Base-by-base conservation (phyloP, 2,797 vertebrate genomes). In the Chaenodraco wilsoni region DNA sequence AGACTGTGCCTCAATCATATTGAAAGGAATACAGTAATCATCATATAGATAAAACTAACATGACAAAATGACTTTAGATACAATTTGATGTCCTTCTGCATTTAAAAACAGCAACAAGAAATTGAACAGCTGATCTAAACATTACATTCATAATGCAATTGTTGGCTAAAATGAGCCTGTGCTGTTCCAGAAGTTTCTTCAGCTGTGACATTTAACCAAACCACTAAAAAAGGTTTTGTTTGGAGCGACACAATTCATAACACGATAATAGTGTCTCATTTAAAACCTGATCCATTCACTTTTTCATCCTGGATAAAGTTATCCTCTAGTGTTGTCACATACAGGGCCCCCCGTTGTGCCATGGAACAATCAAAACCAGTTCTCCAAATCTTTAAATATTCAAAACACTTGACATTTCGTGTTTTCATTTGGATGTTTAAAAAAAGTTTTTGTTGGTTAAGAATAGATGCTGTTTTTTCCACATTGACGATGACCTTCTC, bases 401-500 rank as follows among this genome's bases (percentile, higher is more conserved):
- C 23, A 3, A 27, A 27, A 27, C 23, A 27, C 27, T 27, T 27
- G 27, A 27, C 27, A 27, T 27, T 27, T 27, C 4, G 27, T 37
- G 7, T 31, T 17, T 44, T 43, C 13, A 52, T 21, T 54, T 4
- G 43, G 6, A 9, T 8, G 2, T 66, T 21, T 56, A 48, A 52
- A 21, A n/a, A 37, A 31, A 37, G 33, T 1, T 10, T 13, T 11
- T 31, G 12, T 0, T 31, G 54, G 31, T 52, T 43, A 44, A 46
- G 52, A 51, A 51, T 41, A 0, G 21, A 54, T 63, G 16, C 4
- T n/a, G 54, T 49, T 51, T 55, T 51, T 55, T 44, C 23, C 12
- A 56, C n/a, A 48, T 2, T 56, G 14, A 40, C 40, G 16, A 23
- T 69, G 63, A 74, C 56, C 27, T 79, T 68, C 50, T 51, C 16